Evolutionary conservation across 2,113 vertebrate genomes (phyloP), one percentile per base, ranked within the genome.

Genomic region (Leiothrix lutea): DNA sequence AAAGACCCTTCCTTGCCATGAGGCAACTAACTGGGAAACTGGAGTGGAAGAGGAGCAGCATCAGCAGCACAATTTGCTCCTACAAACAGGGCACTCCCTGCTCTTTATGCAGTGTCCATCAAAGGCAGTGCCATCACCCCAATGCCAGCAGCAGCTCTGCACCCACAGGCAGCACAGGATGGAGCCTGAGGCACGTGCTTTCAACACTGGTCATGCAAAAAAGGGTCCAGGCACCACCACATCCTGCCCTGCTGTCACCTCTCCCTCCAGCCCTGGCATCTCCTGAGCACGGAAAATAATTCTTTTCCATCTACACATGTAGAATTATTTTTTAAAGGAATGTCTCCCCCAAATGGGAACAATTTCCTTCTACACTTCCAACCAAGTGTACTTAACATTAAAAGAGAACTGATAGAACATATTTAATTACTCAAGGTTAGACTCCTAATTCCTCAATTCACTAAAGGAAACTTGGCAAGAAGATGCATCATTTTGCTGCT

Each of bases 401-500:
- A 98, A 98, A 98, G 98, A 98, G 98, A 98, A 98, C 93, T 97
- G 98, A 98, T 98, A 98, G 98, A 98, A 98, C 98, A 98, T 98
- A 98, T 98, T 98, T 98, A 98, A 98, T 98, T 98, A 98, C 98
- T 98, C 97, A 98, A 98, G 98, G 98, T 98, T 98, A 98, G 98
- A 98, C 97, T 98, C 97, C 96, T 98, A 98, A 98, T 98, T 98
- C 98, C 98, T 98, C 98, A 98, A 98, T 98, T 98, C 98, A 98
- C 98, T 98, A 98, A 98, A 98, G 98, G 97, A 98, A 98, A 98
- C 97, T 98, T 98, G 98, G 98, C 98, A 98, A 98, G 97, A 97
- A 98, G 98, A 98, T 98, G 97, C 98, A 98, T 98, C 98, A 98
- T 98, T 98, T 98, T 98, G 97, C 97, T 98, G 93, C 98, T 98